Evolutionary conservation across 1,140 invertebrate genomes (phyloP).

Genomic region (Sycophaga agraensis): DNA sequence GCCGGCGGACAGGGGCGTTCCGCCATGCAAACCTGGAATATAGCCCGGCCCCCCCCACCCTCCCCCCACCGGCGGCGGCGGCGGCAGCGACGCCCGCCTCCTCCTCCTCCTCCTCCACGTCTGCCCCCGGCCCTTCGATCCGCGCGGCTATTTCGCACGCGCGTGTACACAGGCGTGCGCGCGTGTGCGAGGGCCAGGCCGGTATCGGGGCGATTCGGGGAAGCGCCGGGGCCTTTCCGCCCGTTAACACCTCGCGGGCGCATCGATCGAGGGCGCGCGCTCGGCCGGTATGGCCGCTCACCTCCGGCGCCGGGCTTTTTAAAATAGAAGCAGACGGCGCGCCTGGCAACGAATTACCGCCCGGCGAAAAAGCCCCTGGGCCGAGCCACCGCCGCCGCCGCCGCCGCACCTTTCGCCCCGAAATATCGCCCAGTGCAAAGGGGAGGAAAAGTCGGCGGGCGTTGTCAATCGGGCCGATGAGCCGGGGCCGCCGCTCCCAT

Average conservation of each 20-base stretch:
- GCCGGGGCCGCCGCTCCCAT: too few species aligned
- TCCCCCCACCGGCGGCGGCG: too few species aligned
- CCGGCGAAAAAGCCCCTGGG: background rate
- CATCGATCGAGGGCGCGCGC: background rate
- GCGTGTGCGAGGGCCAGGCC: background rate
- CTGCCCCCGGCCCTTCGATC: background rate
- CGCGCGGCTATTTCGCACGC: background rate
- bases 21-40: constrained; percentile 54
- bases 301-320: constrained; percentile 6
- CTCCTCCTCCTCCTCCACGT: constrained; percentile 13
- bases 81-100: too few species aligned
- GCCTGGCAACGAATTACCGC: constrained; percentile 30
- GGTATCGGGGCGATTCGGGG: background rate
- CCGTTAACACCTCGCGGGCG: background rate
- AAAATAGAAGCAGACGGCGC: constrained; percentile 14
- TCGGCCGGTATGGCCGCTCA: too few species aligned
- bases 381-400: background rate
- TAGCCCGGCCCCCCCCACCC: constrained; percentile 29
- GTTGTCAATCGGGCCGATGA: background rate
- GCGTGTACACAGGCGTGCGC: too few species aligned
- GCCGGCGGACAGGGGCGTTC: constrained; percentile 50
- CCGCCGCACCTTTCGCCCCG: too few species aligned
- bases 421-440: too few species aligned
- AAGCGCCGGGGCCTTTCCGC: constrained; percentile 14
- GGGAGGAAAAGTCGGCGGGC: too few species aligned